Evolutionary conservation across 92 coral and sea anemone genomes (phyloP), one percentile per base, ranked within the genome.

Genomic region (Epizoanthus scotinus): DNA sequence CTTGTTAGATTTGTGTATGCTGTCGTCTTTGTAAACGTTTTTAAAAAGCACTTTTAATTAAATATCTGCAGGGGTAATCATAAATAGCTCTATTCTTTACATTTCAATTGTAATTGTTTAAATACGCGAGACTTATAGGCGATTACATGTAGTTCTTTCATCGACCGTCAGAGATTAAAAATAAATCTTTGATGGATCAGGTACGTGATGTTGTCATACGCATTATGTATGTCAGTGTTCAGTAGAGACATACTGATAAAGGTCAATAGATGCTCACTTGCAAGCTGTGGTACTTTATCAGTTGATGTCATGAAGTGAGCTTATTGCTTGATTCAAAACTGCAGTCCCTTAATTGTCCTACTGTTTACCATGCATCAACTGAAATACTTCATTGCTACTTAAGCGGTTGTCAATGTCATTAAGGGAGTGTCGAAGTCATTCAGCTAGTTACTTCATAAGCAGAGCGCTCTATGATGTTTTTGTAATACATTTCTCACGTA

Each of bases 41-140:
- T 34, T 34, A 34, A 34, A 58, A 19, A 21, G 36, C 81, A 59
- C 81, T 22, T 59, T 59, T 59, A 58, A 60, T 58, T 75, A 58
- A 59, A 60, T 36, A 14, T 38, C 40, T 34, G 40, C 81, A 40
- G 52, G 52, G 52, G 52, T 10, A 47, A 47, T 47, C 18, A 4
- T 5, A 36, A 58, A 60, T 68, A 75, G 25, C 19, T 29, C 5
- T 34, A 17, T 40, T 75, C 63, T 75, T 36, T 18, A 3, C 0
- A 54, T 34, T 57, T 75, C 68, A 75, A 8, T 58, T 28, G 4
- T 1, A 56, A 38, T 12, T 40, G 40, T 75, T 75, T 56, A 75
- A 75, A 75, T 59, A 38, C 59, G 57, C 38, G 52, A 10, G 52
- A 2, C 12, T 47, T 47, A 34, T 34, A 3, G 40, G 27, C 8